Evolutionary conservation across 92 coral and sea anemone genomes (phyloP).

Genomic region (Heliopora coerulea): DNA sequence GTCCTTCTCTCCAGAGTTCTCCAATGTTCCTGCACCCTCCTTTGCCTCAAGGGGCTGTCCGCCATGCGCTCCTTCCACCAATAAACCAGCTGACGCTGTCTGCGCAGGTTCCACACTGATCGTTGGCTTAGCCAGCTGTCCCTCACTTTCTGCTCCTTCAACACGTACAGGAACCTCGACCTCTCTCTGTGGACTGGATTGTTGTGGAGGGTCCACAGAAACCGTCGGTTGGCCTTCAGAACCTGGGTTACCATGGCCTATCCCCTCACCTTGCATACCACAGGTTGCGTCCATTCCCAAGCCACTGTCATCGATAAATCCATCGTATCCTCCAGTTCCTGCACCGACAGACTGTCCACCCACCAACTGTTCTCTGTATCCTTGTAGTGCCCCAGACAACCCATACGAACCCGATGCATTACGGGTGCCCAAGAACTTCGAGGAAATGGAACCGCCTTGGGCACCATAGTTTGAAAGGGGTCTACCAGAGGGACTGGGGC

Average conservation of each 20-base stretch:
- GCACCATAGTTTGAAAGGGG: conserved; percentile 3
- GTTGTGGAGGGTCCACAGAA: not conserved
- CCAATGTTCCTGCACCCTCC: not conserved
- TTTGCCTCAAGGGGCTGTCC: too few relatives aligned
- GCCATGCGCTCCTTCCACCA: too few relatives aligned
- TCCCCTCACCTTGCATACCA: not conserved
- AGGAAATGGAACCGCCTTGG: not conserved
- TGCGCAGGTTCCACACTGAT: too few relatives aligned
- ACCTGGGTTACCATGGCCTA: not conserved
- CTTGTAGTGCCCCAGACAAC: not conserved
- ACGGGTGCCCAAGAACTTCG: not conserved
- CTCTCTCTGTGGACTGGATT: too few relatives aligned
- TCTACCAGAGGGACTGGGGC: conserved; percentile 8
- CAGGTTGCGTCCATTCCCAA: conserved; percentile 1
- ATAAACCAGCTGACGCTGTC: too few relatives aligned
- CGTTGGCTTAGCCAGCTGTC: too few relatives aligned
- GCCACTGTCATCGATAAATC: conserved; percentile 23
- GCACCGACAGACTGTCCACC: conserved; percentile 2
- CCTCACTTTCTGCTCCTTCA: too few relatives aligned
- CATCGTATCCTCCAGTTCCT: conserved; percentile 10
- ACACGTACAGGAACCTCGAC: too few relatives aligned
- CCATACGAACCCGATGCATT: not conserved
- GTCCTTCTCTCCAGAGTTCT: too few relatives aligned
- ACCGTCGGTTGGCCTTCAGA: not conserved
- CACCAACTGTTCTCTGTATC: not conserved